phyloP scores from a whole-genome alignment of 2,113 vertebrate genomes.

The Sprattus sprattus region DNA sequence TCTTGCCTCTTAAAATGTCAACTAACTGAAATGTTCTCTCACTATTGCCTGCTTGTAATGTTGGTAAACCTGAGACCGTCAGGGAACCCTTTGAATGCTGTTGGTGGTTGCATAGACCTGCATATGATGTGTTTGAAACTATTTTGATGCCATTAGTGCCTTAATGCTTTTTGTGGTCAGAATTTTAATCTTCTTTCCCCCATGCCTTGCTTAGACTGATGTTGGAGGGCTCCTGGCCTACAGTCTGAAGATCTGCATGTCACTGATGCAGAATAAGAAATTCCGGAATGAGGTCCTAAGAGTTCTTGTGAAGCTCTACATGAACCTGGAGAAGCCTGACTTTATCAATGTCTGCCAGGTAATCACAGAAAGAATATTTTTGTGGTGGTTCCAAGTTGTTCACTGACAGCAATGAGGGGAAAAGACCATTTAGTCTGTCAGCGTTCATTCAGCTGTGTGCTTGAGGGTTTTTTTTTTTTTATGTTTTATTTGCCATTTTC shows the following conservation, averaged over 20 bases:
- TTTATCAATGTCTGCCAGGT: constrained; percentile 99
- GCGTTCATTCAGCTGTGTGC: no score
- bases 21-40: not conserved
- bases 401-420: not conserved
- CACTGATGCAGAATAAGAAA: constrained; percentile 98
- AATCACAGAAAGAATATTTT: constrained; percentile 16
- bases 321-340: constrained; percentile 98
- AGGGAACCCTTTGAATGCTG: not conserved
- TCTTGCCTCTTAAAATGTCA: not conserved
- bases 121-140: not conserved
- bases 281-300: constrained; percentile 94
- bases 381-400: not conserved
- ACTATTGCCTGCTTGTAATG: not conserved
- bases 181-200: constrained; percentile 8
- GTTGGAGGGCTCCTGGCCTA: constrained; percentile 96
- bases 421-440: not conserved
- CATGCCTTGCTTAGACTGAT: constrained; percentile 80
- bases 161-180: not conserved
- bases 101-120: not conserved
- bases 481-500: not conserved
- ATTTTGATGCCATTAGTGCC: no score
- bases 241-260: constrained; percentile 99
- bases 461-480: no score
- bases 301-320: constrained; percentile 97
- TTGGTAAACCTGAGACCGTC: no score